A percentile compares a stretch with the other conserved stretches of the same genome.
Conservation (phyloP, 2,888 invertebrate genomes). For the Meganola albula region DNA sequence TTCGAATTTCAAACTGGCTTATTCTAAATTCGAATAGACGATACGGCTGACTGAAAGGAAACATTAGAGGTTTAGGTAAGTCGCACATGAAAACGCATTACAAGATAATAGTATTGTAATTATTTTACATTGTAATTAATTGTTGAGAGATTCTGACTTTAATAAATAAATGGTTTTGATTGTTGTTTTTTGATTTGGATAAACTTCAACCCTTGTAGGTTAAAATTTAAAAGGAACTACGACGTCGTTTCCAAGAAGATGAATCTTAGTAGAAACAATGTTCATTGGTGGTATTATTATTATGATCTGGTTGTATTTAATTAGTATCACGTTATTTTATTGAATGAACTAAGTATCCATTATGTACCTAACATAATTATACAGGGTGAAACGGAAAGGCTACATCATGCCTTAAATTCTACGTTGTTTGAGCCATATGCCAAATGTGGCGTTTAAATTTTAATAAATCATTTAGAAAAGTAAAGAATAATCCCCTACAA, state of each 20-base stretch:
- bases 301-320: no score
- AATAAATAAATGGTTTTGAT: neutral
- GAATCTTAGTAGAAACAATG: no score
- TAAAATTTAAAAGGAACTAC: neutral
- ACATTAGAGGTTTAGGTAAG: conserved; percentile 20
- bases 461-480: no score
- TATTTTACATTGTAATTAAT: neutral
- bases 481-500: no score
- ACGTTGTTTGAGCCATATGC: no score
- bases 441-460: no score
- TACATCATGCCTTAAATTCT: no score
- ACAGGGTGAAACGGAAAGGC: no score
- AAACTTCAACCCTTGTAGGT: neutral
- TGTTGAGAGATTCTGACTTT: neutral
- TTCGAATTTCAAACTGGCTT: conserved; percentile 62
- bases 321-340: no score
- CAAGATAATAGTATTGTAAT: neutral
- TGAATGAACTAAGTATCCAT: no score
- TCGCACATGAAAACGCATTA: conserved; percentile 13
- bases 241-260: no score
- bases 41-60: conserved; percentile 39
- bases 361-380: conserved; percentile 1
- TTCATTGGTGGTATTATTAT: no score
- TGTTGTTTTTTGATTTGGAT: neutral
- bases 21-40: conserved; percentile 66